Base-by-base conservation (phyloP, 1,140 invertebrate genomes). In the Zeugodacus cucurbitae region DNA sequence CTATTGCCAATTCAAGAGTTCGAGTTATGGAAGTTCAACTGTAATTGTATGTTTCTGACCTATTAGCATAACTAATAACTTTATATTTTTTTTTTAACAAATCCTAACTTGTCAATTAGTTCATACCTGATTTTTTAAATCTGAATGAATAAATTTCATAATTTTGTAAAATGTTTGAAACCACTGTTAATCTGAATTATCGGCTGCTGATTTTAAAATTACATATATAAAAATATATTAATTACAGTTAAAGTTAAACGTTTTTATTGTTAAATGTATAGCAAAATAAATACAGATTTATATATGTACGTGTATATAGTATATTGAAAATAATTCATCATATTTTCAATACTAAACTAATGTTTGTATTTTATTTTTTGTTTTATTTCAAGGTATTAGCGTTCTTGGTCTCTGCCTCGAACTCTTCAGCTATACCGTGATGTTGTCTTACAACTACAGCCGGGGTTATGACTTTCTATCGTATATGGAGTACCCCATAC, bases 401-500 rank as follows among this genome's bases (percentile, higher is more conserved):
- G 90, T 92, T 0, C 41, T 92, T 37, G 91, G 92, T 34, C 82
- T 93, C 20, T 93, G 91, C 82, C 74, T 93, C 78, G 92, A 93
- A 90, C 88, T 93, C 89, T 90, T 95, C 95, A 96, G 96, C 91
- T 96, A 96, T 88, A 95, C 95, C 29, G 94, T 96, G 87, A 96
- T 95, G 94, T 94, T 95, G 85, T 95, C 95, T 89, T 96, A 96
- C 89, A 96, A 96, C 90, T 96, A 94, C 90, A 94, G 94, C 11
- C 96, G 95, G 92, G 94, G 94, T 41, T 96, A 96, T 92, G 94
- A 95, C 7, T 88, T 96, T 7, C 90, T 96, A 3, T 95, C 95
- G 0, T 96, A 96, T 89, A 92, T 96, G 93, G 96, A 96, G 89
- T 96, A 96, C 93, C 96, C 96, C 37, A 94, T 96, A 88, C 94